These are phyloP conservation scores for Simalia tracyae DNA, from an alignment of 2,797 vertebrate species.

Conservation along the genomic window DNA sequence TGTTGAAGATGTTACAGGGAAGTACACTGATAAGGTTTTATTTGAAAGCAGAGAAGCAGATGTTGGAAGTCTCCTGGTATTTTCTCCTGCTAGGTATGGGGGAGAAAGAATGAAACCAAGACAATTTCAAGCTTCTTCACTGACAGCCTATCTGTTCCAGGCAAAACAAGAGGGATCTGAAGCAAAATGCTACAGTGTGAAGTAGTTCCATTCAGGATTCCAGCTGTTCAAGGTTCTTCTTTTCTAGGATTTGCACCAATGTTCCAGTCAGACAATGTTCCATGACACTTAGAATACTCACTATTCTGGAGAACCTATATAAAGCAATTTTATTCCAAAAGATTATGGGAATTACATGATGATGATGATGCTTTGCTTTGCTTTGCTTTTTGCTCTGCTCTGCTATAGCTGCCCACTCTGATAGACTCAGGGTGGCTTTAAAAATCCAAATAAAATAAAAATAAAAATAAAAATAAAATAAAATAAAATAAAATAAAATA, in stretches of 20 bases:
- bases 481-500: too few species aligned
- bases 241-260: background rate
- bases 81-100: background rate
- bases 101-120: background rate
- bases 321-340: background rate
- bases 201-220: background rate
- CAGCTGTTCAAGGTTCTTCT: background rate
- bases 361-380: too few species aligned
- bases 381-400: too few species aligned
- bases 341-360: background rate
- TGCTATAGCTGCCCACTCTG: background rate
- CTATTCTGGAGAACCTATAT: background rate
- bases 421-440: background rate
- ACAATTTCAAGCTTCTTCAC: background rate
- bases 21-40: background rate
- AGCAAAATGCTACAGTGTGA: background rate
- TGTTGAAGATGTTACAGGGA: background rate
- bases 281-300: background rate
- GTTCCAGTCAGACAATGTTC: background rate
- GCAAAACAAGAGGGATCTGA: background rate
- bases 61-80: background rate
- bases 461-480: background rate
- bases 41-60: background rate
- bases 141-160: background rate
- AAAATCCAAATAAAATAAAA: background rate